These are phyloP conservation scores for Poecilobothrus nobilitatus DNA, from an alignment of 2,888 invertebrate genomes.

Conservation along the genomic window DNA sequence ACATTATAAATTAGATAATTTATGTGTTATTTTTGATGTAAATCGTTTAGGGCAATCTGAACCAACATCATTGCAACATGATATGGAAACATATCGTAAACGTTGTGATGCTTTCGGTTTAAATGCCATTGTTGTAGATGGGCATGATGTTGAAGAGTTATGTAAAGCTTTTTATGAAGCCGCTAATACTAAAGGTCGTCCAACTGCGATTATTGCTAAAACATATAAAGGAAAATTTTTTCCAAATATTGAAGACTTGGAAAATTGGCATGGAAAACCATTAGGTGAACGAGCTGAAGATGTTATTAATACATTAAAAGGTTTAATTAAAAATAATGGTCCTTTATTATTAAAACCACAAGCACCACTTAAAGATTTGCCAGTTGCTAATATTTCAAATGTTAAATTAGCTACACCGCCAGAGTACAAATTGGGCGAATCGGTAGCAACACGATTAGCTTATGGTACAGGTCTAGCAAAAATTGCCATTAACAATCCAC, in stretches of 20 bases:
- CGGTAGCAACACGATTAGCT: conserved; percentile 81
- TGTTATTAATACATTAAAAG: conserved; percentile 57
- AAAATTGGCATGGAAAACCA: conserved; percentile 98
- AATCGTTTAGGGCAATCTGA: conserved; percentile 97
- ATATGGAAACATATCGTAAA: conserved; percentile 72
- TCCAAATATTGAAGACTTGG: conserved; percentile 80
- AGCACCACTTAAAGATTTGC: conserved; percentile 58
- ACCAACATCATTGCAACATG: conserved; percentile 86
- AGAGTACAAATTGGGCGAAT: conserved; percentile 66
- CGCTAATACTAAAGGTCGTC: conserved; percentile 62
- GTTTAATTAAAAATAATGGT: conserved; percentile 59
- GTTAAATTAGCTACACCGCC: conserved; percentile 72
- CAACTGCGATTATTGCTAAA: conserved; percentile 90
- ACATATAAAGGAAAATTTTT: conserved; percentile 91
- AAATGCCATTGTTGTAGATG: conserved; percentile 87
- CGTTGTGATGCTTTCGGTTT: conserved; percentile 86
- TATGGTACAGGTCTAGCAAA: conserved; percentile 93
- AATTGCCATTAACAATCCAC: conserved; percentile 61
- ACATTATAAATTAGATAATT: conserved; percentile 90
- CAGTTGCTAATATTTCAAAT: conserved; percentile 62
- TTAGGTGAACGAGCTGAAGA: conserved; percentile 72
- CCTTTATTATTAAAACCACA: conserved; percentile 54
- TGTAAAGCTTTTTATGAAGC: conserved; percentile 83
- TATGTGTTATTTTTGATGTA: conserved; percentile 93
- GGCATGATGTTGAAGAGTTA: conserved; percentile 88